Conservation (phyloP, 2,888 invertebrate genomes). For the Cephonodes hylas region DNA sequence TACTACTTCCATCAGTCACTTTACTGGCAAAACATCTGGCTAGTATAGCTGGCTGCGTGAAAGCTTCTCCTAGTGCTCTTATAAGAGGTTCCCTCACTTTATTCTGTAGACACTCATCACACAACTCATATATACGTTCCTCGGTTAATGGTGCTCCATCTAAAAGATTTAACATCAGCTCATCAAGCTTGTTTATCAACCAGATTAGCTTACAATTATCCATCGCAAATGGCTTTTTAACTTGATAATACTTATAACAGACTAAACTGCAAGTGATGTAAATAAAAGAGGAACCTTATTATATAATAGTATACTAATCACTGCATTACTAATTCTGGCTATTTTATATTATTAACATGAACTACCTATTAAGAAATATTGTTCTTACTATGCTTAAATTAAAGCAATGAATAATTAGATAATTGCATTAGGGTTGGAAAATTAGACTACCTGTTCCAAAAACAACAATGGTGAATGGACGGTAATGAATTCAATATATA, state of each 20-base stretch:
- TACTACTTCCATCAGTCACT: constrained; percentile 41
- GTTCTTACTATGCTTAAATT: neutral
- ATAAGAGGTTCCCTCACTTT: constrained; percentile 87
- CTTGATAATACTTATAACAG: neutral
- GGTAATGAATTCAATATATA: too few species aligned
- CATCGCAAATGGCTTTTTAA: constrained; percentile 16
- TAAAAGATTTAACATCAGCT: constrained; percentile 44
- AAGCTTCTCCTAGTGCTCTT: constrained; percentile 89
- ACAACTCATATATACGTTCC: constrained; percentile 86
- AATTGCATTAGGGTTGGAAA: too few species aligned
- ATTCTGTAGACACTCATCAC: constrained; percentile 86
- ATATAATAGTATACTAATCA: neutral
- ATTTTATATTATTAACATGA: too few species aligned
- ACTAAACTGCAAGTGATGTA: neutral
- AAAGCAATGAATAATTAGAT: neutral
- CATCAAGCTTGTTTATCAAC: constrained; percentile 43
- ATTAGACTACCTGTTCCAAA: too few species aligned
- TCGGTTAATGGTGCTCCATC: constrained; percentile 85
- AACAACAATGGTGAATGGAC: neutral
- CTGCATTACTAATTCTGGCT: neutral
- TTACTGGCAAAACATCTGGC: constrained; percentile 85
- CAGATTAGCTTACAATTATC: constrained; percentile 22
- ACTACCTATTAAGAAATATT: too few species aligned
- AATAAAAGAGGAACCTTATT: neutral
- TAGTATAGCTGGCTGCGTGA: constrained; percentile 82